Base-by-base conservation (phyloP, 2,888 invertebrate species). In the Caenorhabditis becei region DNA sequence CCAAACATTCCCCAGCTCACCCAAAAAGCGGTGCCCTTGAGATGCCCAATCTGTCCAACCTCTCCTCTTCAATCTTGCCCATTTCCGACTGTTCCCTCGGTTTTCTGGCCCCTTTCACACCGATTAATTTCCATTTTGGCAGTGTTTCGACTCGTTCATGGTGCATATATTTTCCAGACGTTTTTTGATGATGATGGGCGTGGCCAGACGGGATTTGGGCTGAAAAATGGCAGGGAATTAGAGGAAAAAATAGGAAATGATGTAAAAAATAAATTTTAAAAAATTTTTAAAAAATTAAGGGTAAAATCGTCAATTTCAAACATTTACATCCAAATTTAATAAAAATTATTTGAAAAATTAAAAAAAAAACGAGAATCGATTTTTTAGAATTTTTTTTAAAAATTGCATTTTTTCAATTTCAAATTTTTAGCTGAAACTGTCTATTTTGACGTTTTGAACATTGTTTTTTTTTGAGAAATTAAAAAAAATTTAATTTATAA, bases 11-110 rank as follows among this genome's bases (percentile, higher is more conserved):
- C 14, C 32, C 5, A 41, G 3, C 67, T 28, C n/a, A 79, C 79
- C 80, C 80, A 35, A 74, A 69, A n/a, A 80, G 41, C 20, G 80
- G 69, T 3, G 69, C 69, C 28, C 66, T 44, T 3, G 63, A 80
- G n/a, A 69, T 65, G 18, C 47, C 26, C 20, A 53, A n/a, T 0
- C 26, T 18, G 8, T 56, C 58, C n/a, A 59, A 41, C 7, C 80
- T 49, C 28, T 49, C 18, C 20, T 56, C 69, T 32, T 80, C 80
- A 0, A 44, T 32, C 20, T 24, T 18, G 26, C 32, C 49, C 53
- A 59, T 51, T 35, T 69, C 56, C n/a, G 63, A 51, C 20, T 28
- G 16, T 16, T 26, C n/a, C n/a, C 24, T 53, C 14, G 56, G 70
- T 20, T 41, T 44, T 11, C 20, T 23, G 0, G 35, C 62, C 2